phyloP scores from a whole-genome alignment of 2,797 vertebrate genomes.

The Vultur gryphus region DNA sequence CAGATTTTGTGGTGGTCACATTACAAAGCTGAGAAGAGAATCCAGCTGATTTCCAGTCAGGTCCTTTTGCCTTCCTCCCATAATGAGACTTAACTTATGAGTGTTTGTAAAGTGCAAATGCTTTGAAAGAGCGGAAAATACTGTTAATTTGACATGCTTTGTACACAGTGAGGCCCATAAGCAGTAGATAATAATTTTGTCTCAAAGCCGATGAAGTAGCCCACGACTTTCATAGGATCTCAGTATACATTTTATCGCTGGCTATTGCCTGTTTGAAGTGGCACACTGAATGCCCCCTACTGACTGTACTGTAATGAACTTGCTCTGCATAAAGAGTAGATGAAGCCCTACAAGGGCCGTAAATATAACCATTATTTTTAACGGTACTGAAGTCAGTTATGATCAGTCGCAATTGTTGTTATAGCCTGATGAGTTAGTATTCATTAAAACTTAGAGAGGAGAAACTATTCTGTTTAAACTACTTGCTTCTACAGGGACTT shows the following conservation, averaged over 20 bases:
- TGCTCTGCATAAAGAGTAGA: background rate
- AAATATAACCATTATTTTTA: background rate
- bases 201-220: background rate
- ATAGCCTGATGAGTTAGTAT: background rate
- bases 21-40: background rate
- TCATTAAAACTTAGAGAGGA: background rate
- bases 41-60: background rate
- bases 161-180: background rate
- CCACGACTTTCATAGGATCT: background rate
- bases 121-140: background rate
- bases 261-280: background rate
- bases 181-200: background rate
- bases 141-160: background rate
- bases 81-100: background rate
- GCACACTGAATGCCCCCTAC: accelerated
- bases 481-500: background rate
- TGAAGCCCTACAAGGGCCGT: background rate
- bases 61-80: background rate
- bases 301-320: background rate
- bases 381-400: background rate
- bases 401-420: background rate
- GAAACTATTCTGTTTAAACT: background rate
- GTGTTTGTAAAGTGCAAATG: background rate
- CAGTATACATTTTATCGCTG: background rate
- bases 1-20: background rate